phyloP scores from a whole-genome alignment of 2,113 vertebrate species.

The Lycocorax pyrrhopterus region DNA sequence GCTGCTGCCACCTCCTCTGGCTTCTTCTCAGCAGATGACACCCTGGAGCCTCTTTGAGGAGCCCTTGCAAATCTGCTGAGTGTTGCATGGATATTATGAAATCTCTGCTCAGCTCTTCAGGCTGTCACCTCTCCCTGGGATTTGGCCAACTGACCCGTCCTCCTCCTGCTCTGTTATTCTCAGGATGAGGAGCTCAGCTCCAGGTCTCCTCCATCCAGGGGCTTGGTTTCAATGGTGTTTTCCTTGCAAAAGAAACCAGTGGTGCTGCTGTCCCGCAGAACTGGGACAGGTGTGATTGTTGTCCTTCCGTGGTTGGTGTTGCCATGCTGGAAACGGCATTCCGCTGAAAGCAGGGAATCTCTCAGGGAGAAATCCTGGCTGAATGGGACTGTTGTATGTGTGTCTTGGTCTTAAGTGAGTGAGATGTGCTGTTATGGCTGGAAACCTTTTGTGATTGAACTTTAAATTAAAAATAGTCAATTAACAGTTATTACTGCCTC shows the following conservation, averaged over 20 bases:
- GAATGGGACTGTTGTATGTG: rapidly evolving
- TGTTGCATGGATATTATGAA: rapidly evolving
- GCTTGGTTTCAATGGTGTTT: background rate
- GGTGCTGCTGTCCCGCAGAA: background rate
- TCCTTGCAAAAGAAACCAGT: background rate
- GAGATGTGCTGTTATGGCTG: background rate
- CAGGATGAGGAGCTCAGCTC: background rate
- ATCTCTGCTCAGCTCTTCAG: background rate
- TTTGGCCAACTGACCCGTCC: background rate
- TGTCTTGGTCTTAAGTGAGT: background rate
- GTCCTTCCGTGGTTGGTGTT: background rate
- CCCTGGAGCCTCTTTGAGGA: background rate
- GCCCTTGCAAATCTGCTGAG: background rate
- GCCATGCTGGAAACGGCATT: rapidly evolving
- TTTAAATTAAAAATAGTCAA: background rate
- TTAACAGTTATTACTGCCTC: background rate
- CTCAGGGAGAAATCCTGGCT: background rate
- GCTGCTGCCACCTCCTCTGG: background rate
- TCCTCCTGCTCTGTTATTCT: background rate
- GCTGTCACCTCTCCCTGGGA: background rate
- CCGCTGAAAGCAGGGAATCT: background rate
- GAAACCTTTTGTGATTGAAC: background rate
- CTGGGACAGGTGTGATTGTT: background rate
- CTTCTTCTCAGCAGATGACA: background rate
- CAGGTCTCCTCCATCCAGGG: background rate